Evolutionary conservation across 2,113 vertebrate species (phyloP), one percentile per base, ranked within the genome.

Genomic region (Amia ocellicauda): DNA sequence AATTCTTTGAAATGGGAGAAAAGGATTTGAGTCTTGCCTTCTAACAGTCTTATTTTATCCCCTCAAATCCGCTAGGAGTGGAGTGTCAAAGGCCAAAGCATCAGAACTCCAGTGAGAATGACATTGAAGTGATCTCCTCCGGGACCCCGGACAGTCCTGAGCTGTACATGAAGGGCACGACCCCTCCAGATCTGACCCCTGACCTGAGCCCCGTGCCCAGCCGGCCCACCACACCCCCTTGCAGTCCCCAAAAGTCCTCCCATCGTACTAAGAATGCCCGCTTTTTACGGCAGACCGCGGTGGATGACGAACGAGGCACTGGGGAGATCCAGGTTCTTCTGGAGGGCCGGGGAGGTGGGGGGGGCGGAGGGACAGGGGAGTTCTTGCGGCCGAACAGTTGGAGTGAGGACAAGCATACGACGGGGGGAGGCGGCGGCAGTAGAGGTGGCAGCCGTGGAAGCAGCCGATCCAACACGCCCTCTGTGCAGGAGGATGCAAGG

Each of bases 311-410:
- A 64, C 77, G 92, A 50, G 89, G 90, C 0, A 78, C 85, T 0
- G 93, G 86, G 53, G 89, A 98, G 83, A 98, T 98, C 86, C 96
- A 97, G 88, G 91, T 97, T 86, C 78, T 98, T 71, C 86, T 95
- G 77, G 96, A 98, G 78, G 91, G 93, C 63, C 82, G 94, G 0
- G 85, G 81, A 9, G 19, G 77, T 66, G 86, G 74, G 0, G 91
- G 89, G 0, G 85, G 81, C 11, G 19, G 77, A 66, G 86, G 74
- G 0, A 90, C 89, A 0, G 91, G 87, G 81, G 89, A 91, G 68
- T 84, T 82, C 26, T 8, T 80, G 72, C 75, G 86, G 1, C 78
- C 92, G 62, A 91, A 92, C 83, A 92, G 84, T 72, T 96, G 96
- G 94, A 88, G 78, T 0, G 93, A 95, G 26, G 92, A 95, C 74